phyloP scores from a whole-genome alignment of 2,113 vertebrate species.

The Rhea americana region DNA sequence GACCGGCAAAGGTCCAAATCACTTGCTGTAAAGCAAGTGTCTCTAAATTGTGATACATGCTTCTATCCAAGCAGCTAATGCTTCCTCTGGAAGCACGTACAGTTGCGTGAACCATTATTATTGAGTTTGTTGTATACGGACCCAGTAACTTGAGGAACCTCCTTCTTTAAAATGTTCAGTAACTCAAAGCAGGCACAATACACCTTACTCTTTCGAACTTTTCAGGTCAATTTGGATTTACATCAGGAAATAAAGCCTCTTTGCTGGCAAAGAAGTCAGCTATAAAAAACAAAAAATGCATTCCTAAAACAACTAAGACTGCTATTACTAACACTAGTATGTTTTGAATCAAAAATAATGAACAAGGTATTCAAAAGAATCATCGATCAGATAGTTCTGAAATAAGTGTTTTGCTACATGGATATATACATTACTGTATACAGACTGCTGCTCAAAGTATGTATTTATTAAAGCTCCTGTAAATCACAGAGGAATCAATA shows the following conservation, averaged over 20 bases:
- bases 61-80: neutral
- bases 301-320: neutral
- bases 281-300: neutral
- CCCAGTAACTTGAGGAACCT: neutral
- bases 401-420: neutral
- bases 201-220: neutral
- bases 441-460: neutral
- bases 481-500: neutral
- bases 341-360: neutral
- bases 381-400: neutral
- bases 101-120: neutral
- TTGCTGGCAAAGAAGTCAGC: neutral
- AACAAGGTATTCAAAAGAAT: neutral
- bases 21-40: neutral
- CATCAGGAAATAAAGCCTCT: neutral
- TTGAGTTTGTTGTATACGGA: neutral
- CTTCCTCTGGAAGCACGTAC: neutral
- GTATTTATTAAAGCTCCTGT: accelerated
- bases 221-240: neutral
- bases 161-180: neutral
- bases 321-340: neutral
- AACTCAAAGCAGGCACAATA: neutral
- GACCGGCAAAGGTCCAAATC: neutral
- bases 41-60: neutral
- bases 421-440: neutral